Percentiles rank a stretch among this genome's conserved stretches.
These are phyloP conservation scores for Virgularia gustaviana DNA, from an alignment of 92 coral and sea anemone species.

Conservation along the genomic window DNA sequence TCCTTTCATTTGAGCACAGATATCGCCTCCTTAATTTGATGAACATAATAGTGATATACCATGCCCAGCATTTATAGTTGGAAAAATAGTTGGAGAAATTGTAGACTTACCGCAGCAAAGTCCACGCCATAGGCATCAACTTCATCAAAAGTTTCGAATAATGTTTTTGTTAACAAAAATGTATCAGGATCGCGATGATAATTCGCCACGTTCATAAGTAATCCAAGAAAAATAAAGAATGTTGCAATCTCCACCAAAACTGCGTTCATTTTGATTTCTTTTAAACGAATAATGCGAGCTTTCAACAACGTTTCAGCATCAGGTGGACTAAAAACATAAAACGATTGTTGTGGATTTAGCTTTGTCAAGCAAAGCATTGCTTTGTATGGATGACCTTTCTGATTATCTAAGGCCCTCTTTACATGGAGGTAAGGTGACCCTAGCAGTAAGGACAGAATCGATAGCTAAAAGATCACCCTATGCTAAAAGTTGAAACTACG, in stretches of 20 bases:
- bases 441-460: too few relatives aligned
- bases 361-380: conserved; percentile 2
- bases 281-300: conserved; percentile 65
- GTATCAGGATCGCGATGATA: conserved; percentile 73
- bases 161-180: conserved; percentile 59
- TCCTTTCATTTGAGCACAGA: too few relatives aligned
- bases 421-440: too few relatives aligned
- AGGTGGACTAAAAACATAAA: conserved; percentile 69
- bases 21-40: too few relatives aligned
- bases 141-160: conserved; percentile 34
- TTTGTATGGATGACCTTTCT: too few relatives aligned
- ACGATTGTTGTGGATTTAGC: background rate
- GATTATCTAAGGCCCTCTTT: too few relatives aligned
- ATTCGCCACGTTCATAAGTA: conserved; percentile 71
- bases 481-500: too few relatives aligned
- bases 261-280: conserved; percentile 56
- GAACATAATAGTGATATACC: too few relatives aligned
- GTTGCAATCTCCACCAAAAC: conserved; percentile 65
- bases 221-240: conserved; percentile 61
- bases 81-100: too few relatives aligned
- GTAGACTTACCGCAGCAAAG: conserved; percentile 63
- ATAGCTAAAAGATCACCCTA: too few relatives aligned
- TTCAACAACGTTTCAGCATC: conserved; percentile 57
- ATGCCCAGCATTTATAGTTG: too few relatives aligned
- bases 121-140: conserved; percentile 60